Evolutionary conservation across 2,797 vertebrate species (phyloP).

Genomic region (Phrynocephalus vlangalii): DNA sequence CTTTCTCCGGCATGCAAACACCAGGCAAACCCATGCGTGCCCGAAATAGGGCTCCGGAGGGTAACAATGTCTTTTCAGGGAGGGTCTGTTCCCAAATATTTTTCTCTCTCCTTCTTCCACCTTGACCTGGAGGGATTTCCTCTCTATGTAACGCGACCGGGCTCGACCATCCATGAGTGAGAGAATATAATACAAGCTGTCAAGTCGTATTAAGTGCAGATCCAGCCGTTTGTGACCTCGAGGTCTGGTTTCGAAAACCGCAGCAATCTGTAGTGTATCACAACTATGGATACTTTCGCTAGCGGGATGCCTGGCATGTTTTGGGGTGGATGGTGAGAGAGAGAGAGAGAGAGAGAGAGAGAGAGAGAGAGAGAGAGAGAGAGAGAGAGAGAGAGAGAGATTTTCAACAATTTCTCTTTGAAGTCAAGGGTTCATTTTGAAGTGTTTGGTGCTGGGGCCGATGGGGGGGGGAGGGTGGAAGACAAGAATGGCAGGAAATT

Average conservation of each 20-base stretch:
- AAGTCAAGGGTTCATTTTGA: conserved; percentile 28
- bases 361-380: neutral
- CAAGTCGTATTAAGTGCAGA: conserved; percentile 35
- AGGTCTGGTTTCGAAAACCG: conserved; percentile 20
- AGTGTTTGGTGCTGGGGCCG: conserved; percentile 12
- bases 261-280: conserved; percentile 24
- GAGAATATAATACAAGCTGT: conserved; percentile 39
- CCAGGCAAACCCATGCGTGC: neutral
- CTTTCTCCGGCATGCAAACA: neutral
- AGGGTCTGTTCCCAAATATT: neutral
- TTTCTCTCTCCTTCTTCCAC: conserved; percentile 29
- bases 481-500: conserved; percentile 9
- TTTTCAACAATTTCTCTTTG: conserved; percentile 17
- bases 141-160: conserved; percentile 22
- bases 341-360: too few relatives aligned
- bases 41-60: conserved; percentile 12
- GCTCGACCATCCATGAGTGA: conserved; percentile 4
- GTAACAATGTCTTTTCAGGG: neutral
- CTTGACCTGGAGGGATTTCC: conserved; percentile 28
- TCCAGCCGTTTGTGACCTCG: conserved; percentile 24
- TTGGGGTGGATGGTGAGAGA: neutral
- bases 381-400: too few relatives aligned
- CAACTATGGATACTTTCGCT: conserved; percentile 12
- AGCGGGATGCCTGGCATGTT: conserved; percentile 1
- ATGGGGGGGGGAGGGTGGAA: conserved; percentile 5